Percentiles rank a stretch among this genome's conserved stretches.
Evolutionary conservation across 2,113 vertebrate species (phyloP).

Genomic region (Caranx melampygus): DNA sequence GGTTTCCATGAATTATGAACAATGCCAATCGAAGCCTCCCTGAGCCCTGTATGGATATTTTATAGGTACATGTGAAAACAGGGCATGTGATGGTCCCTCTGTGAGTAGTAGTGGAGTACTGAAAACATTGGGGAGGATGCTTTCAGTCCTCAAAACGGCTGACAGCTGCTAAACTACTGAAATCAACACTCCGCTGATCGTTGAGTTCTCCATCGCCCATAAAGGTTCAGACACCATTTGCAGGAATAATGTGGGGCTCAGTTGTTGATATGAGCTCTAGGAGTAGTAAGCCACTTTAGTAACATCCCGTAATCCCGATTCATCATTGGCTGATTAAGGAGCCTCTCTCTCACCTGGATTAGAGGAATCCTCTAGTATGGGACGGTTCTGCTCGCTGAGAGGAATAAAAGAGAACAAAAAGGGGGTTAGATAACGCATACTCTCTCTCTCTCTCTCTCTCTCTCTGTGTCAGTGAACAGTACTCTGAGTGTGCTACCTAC

Average conservation of each 20-base stretch:
- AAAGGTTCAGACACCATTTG: constrained; percentile 33
- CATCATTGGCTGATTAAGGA: constrained; percentile 56
- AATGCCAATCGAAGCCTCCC: neutral
- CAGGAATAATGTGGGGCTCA: constrained; percentile 34
- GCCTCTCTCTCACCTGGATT: constrained; percentile 70
- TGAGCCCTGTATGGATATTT: constrained; percentile 11
- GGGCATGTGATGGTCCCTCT: neutral
- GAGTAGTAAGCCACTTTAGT: constrained; percentile 59
- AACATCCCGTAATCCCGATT: constrained; percentile 66
- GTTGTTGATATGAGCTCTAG: constrained; percentile 40
- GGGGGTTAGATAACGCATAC: constrained; percentile 65
- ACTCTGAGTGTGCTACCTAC: constrained; percentile 79
- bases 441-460: constrained; percentile 44
- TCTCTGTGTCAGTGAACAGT: constrained; percentile 58
- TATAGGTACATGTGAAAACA: constrained; percentile 7
- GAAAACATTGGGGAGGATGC: constrained; percentile 24
- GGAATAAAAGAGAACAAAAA: constrained; percentile 58
- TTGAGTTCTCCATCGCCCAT: constrained; percentile 2
- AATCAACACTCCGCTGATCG: constrained; percentile 41
- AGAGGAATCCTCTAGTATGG: constrained; percentile 46
- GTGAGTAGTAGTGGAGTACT: neutral
- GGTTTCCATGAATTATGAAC: neutral
- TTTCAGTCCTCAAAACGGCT: constrained; percentile 22
- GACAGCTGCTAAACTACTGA: constrained; percentile 44
- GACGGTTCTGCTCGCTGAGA: constrained; percentile 27